Base-by-base conservation (phyloP, 2,888 invertebrate genomes). In the Cheiracanthium punctorium region DNA sequence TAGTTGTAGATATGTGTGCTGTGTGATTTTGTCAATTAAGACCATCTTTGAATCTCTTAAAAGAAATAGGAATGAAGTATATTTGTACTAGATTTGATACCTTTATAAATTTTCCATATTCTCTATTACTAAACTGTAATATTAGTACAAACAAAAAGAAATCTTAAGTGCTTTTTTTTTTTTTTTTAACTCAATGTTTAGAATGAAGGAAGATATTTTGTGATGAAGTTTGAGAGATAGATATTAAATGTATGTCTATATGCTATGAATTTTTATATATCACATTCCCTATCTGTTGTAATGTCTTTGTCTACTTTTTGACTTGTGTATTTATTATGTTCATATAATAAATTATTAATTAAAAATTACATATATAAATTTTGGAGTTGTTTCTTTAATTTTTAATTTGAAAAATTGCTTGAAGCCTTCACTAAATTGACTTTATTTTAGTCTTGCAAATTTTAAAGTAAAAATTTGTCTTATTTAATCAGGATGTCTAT, bases 21-120 rank as follows among this genome's bases (percentile, higher is more conserved):
- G 30, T 67, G 67, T 32, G 32, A 14, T 67, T 67, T 14, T 30
- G 30, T 32, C 30, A 17, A 20, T 30, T 67, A 30, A 14, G 12
- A 32, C 2, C 70, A 76, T 64, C 64, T 76, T 71, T 70, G 64
- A 82, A 43, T 32, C 28, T 74, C 29, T 37, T 20, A 29, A 33
- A 67, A 76, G 20, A 41, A 74, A 58, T 76, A 76, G 41, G 7
- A 32, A 70, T 33, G 37, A 67, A 65, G 69, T 72, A 71, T 82
- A 72, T 82, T 82, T 82, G 76, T 82, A 82, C 43, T 82, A 82
- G 82, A 77, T 82, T 82, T 82, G 82, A 82, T 76, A 82, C 32
- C 37, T 58, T 76, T 82, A 48, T 72, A 77, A 71, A 75, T 67
- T 41, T 58, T 37, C 73, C 41, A 28, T 65, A 73, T 52, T 73